phyloP scores from a whole-genome alignment of 2,888 invertebrate species.

The Rhagonycha lutea region DNA sequence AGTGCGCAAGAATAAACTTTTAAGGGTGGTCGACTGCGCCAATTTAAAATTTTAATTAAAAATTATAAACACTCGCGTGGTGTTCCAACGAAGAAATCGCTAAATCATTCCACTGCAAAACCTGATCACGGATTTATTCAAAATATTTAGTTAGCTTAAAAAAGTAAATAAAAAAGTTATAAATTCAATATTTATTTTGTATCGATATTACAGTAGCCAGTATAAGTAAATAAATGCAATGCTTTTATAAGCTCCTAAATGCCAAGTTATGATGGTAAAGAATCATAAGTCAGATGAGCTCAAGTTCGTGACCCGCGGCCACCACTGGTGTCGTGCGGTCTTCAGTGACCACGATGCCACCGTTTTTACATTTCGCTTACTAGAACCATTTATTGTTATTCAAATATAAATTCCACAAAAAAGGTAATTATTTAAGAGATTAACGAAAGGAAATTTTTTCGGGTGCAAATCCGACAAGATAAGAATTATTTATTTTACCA shows the following conservation, averaged over 20 bases:
- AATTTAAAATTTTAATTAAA: background rate
- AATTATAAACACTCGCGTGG: background rate
- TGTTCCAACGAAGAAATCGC: background rate
- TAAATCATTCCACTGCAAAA: background rate
- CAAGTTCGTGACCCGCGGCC: slow-evolving; percentile 42
- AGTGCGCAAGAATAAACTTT: background rate
- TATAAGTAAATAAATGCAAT: slow-evolving; percentile 13
- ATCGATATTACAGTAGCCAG: slow-evolving; percentile 10
- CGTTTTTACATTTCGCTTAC: slow-evolving; percentile 29
- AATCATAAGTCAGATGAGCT: slow-evolving; percentile 34
- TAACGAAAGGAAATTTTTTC: background rate
- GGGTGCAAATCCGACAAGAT: background rate
- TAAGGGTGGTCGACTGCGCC: background rate
- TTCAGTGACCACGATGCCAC: slow-evolving; percentile 40
- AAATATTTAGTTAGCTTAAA: background rate
- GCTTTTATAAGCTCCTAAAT: slow-evolving; percentile 30
- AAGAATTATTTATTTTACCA: background rate
- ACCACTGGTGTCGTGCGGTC: slow-evolving; percentile 42
- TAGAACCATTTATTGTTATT: slow-evolving; percentile 7
- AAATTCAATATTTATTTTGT: background rate
- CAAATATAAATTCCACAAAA: background rate
- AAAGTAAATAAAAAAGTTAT: background rate
- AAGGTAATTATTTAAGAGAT: background rate
- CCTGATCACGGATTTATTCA: background rate
- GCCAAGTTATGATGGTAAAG: slow-evolving; percentile 32